A percentile compares a stretch with the other conserved stretches of the same genome.
Conservation (phyloP, 2,797 vertebrate genomes). For the Hydrophis major region DNA sequence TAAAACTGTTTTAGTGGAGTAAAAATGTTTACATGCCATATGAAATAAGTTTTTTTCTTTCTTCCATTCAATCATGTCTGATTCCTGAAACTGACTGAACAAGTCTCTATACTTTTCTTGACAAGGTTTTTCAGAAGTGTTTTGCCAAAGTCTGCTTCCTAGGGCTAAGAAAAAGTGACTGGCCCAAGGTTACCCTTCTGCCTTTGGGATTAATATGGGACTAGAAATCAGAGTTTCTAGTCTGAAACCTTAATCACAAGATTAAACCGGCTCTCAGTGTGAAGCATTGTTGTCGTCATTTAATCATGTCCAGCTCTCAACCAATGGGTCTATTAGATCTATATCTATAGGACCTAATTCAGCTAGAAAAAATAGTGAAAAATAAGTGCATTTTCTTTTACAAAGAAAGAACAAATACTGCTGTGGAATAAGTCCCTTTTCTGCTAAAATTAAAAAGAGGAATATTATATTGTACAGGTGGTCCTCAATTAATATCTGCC, state of each 20-base stretch:
- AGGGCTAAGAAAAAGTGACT: neutral
- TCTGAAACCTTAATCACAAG: neutral
- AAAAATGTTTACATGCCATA: neutral
- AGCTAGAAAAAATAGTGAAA: slow-evolving; percentile 18
- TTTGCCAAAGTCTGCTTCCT: neutral
- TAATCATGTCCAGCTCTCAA: neutral
- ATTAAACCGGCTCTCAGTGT: neutral
- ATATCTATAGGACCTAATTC: neutral
- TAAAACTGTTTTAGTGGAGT: neutral
- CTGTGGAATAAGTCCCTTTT: slow-evolving; percentile 1
- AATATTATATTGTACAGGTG: neutral
- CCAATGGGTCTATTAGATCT: neutral
- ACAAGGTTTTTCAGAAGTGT: neutral
- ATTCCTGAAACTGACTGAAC: neutral
- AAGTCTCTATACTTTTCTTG: neutral
- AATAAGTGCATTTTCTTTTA: slow-evolving; percentile 34
- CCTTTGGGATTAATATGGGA: neutral
- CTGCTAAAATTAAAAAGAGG: neutral
- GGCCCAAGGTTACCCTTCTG: neutral
- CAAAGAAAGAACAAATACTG: neutral
- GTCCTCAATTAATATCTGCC: neutral
- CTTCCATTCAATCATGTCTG: neutral
- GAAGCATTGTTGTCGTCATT: neutral
- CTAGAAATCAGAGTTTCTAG: neutral
- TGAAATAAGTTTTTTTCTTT: neutral